Percentiles rank a stretch among this genome's conserved stretches.
These are phyloP conservation scores for Drosophila novamexicana DNA, from an alignment of 1,140 invertebrate species.

Conservation along the genomic window DNA sequence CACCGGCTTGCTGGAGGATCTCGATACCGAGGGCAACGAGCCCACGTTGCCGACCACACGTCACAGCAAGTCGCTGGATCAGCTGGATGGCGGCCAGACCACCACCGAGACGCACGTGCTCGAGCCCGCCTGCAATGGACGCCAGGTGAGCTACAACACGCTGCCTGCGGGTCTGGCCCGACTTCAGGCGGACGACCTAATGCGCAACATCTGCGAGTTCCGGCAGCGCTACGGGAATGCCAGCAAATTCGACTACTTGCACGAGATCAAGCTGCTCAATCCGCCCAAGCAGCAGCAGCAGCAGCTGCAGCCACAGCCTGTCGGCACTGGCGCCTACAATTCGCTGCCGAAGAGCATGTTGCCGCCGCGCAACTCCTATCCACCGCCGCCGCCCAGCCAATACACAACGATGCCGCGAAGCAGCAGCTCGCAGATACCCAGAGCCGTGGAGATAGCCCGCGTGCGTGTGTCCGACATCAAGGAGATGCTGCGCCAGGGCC, in stretches of 20 bases:
- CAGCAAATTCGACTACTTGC: conserved; percentile 76
- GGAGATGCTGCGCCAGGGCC: conserved; percentile 72
- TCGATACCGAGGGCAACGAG: conserved; percentile 44
- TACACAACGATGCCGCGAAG: conserved; percentile 77
- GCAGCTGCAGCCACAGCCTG: neutral
- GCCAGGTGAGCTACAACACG: conserved; percentile 54
- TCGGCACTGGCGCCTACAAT: conserved; percentile 59
- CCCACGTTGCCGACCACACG: conserved; percentile 87
- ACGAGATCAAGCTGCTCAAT: conserved; percentile 83
- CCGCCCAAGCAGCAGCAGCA: conserved; percentile 65
- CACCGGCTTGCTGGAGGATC: conserved; percentile 85
- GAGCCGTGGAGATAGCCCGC: conserved; percentile 78
- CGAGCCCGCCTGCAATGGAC: conserved; percentile 16
- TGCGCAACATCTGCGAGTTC: conserved; percentile 86
- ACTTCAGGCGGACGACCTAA: conserved; percentile 78
- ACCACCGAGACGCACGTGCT: conserved; percentile 7
- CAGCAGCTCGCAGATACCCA: conserved; percentile 70
- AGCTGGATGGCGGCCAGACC: conserved; percentile 85
- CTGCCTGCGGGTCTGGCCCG: conserved; percentile 51
- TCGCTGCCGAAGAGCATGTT: conserved; percentile 83
- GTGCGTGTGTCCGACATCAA: conserved; percentile 81
- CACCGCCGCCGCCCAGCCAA: conserved; percentile 84
- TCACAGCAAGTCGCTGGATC: conserved; percentile 92
- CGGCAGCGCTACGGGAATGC: conserved; percentile 87
- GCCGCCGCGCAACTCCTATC: conserved; percentile 87